phyloP scores from a whole-genome alignment of 2,888 invertebrate species.

The Doris montereyensis region DNA sequence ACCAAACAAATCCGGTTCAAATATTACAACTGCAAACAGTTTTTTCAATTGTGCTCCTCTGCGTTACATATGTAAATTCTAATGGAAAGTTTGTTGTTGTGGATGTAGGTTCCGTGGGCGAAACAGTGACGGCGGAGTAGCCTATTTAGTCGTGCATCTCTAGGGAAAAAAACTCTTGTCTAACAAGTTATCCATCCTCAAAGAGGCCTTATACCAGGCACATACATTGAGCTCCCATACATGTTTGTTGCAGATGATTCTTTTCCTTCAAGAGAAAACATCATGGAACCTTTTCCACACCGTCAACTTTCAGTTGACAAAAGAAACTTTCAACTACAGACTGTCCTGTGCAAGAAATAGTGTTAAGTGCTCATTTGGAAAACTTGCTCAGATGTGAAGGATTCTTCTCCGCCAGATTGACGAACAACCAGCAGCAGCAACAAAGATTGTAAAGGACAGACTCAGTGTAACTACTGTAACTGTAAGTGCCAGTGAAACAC shows the following conservation, averaged over 20 bases:
- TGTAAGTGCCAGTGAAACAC: no score
- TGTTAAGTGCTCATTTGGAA: constrained; percentile 22
- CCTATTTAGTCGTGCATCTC: background rate
- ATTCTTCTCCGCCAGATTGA: no score
- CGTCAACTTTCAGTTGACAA: constrained; percentile 4
- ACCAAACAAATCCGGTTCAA: constrained; percentile 4
- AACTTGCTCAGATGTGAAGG: no score
- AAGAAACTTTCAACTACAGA: constrained; percentile 12
- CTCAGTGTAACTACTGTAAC: no score
- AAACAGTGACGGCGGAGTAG: constrained; percentile 14
- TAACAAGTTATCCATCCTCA: constrained; percentile 3
- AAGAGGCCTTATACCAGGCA: background rate
- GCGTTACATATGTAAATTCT: constrained; percentile 13
- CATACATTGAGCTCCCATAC: constrained; percentile 1
- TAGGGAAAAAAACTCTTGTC: constrained; percentile 9
- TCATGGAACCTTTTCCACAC: constrained; percentile 23
- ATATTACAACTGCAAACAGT: constrained; percentile 13
- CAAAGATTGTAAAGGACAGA: background rate
- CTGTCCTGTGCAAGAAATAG: constrained; percentile 13
- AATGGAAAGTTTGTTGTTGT: constrained; percentile 16
- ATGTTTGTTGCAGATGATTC: constrained; percentile 13
- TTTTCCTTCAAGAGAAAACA: constrained; percentile 11
- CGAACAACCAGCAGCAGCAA: constrained; percentile 14
- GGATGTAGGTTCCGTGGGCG: constrained; percentile 21
- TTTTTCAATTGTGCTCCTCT: constrained; percentile 1